Conservation (phyloP, 2,113 vertebrate species). For the Hepsetus odoe region DNA sequence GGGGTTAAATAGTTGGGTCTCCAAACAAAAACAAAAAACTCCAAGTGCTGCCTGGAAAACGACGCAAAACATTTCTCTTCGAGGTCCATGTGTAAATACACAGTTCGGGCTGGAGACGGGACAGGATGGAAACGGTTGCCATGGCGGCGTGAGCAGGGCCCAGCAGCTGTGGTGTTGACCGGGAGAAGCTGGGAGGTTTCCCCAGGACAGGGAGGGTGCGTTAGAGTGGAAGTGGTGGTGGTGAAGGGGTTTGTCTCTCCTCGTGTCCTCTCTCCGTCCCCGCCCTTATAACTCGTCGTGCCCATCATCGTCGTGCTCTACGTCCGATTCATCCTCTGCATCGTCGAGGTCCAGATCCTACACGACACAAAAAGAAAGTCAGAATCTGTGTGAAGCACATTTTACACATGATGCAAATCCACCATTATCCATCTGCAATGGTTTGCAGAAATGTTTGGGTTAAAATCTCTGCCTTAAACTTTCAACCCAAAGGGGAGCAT, state of each 20-base stretch:
- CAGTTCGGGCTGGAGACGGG: conserved; percentile 32
- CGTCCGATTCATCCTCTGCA: conserved; percentile 82
- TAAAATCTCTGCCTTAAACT: too few species aligned
- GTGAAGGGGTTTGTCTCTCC: conserved; percentile 68
- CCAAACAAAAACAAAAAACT: conserved; percentile 11
- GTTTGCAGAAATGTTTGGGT: too few species aligned
- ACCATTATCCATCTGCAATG: too few species aligned
- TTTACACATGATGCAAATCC: too few species aligned
- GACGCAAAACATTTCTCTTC: neutral
- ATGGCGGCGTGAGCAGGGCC: conserved; percentile 39
- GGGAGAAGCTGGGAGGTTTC: conserved; percentile 70
- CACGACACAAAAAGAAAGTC: conserved; percentile 4
- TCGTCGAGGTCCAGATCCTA: conserved; percentile 88
- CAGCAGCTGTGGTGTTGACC: conserved; percentile 55
- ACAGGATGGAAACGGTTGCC: conserved; percentile 15
- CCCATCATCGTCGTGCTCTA: conserved; percentile 66
- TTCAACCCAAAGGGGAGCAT: too few species aligned
- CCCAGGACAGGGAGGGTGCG: conserved; percentile 64
- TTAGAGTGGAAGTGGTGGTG: conserved; percentile 68
- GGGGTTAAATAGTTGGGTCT: conserved; percentile 9
- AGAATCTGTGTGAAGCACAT: too few species aligned
- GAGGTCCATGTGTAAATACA: conserved; percentile 33
- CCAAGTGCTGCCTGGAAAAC: too few species aligned
- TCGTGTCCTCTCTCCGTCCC: conserved; percentile 47
- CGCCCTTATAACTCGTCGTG: conserved; percentile 89